Conservation (phyloP, 2,113 vertebrate species). For the Gallinago paraguaiae region DNA sequence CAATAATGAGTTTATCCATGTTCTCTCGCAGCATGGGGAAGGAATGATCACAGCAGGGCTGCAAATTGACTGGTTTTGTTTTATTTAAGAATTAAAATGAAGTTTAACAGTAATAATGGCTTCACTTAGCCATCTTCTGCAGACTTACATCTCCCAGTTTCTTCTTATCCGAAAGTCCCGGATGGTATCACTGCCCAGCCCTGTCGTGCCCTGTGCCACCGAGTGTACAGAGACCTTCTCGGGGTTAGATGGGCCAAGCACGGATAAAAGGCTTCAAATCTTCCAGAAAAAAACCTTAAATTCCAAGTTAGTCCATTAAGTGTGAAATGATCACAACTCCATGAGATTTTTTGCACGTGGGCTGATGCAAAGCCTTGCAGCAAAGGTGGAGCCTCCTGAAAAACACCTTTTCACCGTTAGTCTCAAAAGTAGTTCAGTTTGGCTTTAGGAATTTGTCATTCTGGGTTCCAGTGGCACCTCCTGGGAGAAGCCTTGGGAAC, state of each 20-base stretch:
- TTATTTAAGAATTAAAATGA: not conserved
- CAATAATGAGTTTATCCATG: not conserved
- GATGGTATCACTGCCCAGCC: not conserved
- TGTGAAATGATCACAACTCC: not conserved
- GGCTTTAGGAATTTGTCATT: conserved; percentile 3
- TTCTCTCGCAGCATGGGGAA: not conserved
- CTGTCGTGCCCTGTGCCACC: not conserved
- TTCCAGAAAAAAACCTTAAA: not conserved
- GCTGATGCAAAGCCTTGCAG: not conserved
- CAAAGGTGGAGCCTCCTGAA: not conserved
- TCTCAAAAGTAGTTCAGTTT: not conserved
- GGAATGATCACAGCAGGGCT: not conserved
- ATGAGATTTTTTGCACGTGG: not conserved
- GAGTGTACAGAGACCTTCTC: not conserved
- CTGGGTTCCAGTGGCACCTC: not conserved
- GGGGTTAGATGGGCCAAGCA: not conserved
- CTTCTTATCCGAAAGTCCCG: not conserved
- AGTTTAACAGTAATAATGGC: not conserved
- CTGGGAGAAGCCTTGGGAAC: not conserved
- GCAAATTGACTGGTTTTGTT: not conserved
- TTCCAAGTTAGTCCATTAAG: not conserved
- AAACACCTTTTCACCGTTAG: not conserved
- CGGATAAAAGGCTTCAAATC: not conserved
- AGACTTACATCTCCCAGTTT: not conserved
- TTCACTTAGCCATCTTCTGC: not conserved